Evolutionary conservation across 2,888 invertebrate genomes (phyloP).

Genomic region (Limulus polyphemus): DNA sequence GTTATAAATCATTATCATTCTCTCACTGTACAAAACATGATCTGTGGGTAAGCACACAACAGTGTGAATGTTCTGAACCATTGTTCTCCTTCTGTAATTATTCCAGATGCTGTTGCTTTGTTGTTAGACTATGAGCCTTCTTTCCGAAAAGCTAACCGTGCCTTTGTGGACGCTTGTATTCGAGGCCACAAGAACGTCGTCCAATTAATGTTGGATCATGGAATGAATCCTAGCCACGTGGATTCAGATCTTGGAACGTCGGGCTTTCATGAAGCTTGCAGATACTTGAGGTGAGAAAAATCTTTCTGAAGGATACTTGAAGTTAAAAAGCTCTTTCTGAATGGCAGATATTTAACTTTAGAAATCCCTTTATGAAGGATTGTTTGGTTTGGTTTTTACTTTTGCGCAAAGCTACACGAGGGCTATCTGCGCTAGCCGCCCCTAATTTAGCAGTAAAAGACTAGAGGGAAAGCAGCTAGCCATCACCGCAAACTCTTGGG

Average conservation of each 20-base stretch:
- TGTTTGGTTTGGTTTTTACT: too few relatives aligned
- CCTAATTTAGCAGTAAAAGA: too few relatives aligned
- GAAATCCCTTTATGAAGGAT: too few relatives aligned
- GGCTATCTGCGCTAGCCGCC: too few relatives aligned
- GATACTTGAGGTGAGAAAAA: background rate
- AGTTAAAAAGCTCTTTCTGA: too few relatives aligned
- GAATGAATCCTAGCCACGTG: background rate
- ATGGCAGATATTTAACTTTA: too few relatives aligned
- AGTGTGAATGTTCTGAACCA: background rate
- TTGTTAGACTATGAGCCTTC: background rate
- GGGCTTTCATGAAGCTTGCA: constrained; percentile 1
- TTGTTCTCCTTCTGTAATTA: background rate
- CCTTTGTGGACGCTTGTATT: background rate
- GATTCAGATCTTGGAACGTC: background rate
- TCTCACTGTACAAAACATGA: too few relatives aligned
- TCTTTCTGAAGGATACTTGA: background rate
- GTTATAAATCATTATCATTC: too few relatives aligned
- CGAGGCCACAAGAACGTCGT: background rate
- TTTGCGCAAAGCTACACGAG: too few relatives aligned
- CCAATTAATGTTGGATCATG: background rate
- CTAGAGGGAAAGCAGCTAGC: too few relatives aligned
- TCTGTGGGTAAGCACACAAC: too few relatives aligned
- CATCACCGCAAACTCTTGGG: too few relatives aligned
- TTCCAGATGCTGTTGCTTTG: constrained; percentile 1
- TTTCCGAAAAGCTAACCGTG: background rate